Base-by-base conservation (phyloP, 2,888 invertebrate genomes). In the Marasmarcha lunaedactyla region DNA sequence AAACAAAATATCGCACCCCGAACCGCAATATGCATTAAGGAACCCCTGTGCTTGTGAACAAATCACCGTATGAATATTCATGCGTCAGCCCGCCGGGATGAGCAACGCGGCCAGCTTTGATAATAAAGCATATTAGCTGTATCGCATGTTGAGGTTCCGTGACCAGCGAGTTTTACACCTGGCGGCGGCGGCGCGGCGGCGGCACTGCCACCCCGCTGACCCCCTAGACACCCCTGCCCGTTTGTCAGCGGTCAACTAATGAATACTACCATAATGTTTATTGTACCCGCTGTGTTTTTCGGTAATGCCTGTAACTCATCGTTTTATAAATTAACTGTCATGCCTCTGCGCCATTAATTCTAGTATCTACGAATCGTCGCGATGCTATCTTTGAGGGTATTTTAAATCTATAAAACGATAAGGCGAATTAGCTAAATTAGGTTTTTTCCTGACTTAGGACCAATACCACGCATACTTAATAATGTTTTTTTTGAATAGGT, bases 91-190 rank as follows among this genome's bases (percentile, higher is more conserved):
- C 70, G 63, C 54, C 49, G 54, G 67, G 70, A 72, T 71, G 74
- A 58, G 57, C 69, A 67, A 68, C 70, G 69, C 60, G 63, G 68
- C 64, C 63, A 63, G 59, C 62, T 73, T 74, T 77, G 72, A 78
- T 77, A 79, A 76, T 76, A 73, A 79, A 79, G 77, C 76, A 73
- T 81, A 81, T 81, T 79, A 79, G 77, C 71, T 68, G 67, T 77
- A 78, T 81, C 66, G 79, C 79, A 79, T 79, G 81, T 76, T 74
- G 68, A 69, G 63, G 71, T 77, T 78, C 68, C 81, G 81, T 81
- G 81, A 81, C 79, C 67, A 67, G 66, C 72, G 78, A 77, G 76
- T 79, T 81, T 81, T 78, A 79, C 81, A 81, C 81, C 81, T 81
- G 81, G 81, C 59, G 54, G 57, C 53, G 35, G 41, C n/a, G 34